Base-by-base conservation (phyloP, 2,888 invertebrate genomes). In the Watsonalla binaria region DNA sequence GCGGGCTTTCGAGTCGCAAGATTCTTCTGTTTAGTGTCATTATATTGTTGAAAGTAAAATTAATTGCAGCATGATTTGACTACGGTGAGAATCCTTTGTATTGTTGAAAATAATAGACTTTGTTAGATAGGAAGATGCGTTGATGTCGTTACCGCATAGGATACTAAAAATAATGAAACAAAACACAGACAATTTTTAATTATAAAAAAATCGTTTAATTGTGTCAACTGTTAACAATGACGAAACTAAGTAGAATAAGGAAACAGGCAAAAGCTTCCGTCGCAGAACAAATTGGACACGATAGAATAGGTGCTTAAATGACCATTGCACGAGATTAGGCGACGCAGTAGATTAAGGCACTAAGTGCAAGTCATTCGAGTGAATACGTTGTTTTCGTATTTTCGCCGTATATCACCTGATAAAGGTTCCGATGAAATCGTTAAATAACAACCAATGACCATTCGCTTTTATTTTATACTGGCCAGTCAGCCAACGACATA, bases 351-450 rank as follows among this genome's bases (percentile, higher is more conserved):
- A 47, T 46, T 47, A 13, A 47, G 6, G 24, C 39, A 47, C 37
- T 33, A 51, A 42, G 49, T 51, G 52, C 45, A 54, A 56, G 57
- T 53, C 48, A 52, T 54, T 55, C 45, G 48, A 53, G 52, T 45
- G 49, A 60, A 67, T 68, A 62, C 59, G 61, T 57, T 59, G 56
- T 47, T 59, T 14, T 47, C 54, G 51, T 55, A 51, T 53, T 59
- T 59, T 53, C 58, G 62, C 67, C 63, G 73, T 78, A 76, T 53
- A 48, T 53, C 46, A 60, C 74, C 73, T 73, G 69, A 74, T 74
- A 80, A 81, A 79, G 79, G 78, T 82, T 77, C 81, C 83, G 84
- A 86, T 84, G 86, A 85, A 80, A 80, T 73, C 78, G 82, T 88
- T 83, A 86, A 89, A 88, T 86, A 86, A 88, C 88, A 86, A 72